Evolutionary conservation across 2,797 vertebrate species (phyloP).

Genomic region (Dallia pectoralis): DNA sequence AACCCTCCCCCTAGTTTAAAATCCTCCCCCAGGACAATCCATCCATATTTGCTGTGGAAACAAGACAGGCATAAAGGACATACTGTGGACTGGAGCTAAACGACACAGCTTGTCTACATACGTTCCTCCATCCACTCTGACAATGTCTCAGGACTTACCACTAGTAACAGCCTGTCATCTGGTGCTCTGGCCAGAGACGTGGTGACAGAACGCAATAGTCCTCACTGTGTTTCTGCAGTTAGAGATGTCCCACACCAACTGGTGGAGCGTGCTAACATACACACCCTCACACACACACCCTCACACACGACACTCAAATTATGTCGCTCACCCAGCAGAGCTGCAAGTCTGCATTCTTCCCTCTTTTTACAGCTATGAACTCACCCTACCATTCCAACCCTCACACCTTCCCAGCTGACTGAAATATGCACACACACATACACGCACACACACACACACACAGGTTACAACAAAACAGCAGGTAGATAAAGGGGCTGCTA

Average conservation of each 20-base stretch:
- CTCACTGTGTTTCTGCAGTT: slow-evolving; percentile 67
- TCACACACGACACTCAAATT: slow-evolving; percentile 7
- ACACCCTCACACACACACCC: slow-evolving; percentile 30
- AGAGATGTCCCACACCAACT: slow-evolving; percentile 44
- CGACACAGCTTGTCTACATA: neutral
- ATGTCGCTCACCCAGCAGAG: slow-evolving; percentile 47
- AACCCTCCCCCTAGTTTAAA: too few relatives aligned
- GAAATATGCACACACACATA: slow-evolving; percentile 3
- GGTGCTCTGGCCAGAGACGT: slow-evolving; percentile 7
- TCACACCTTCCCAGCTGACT: neutral
- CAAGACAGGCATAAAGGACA: too few relatives aligned
- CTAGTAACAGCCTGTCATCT: neutral
- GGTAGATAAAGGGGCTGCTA: neutral
- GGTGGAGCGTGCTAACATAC: slow-evolving; percentile 43
- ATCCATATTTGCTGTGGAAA: too few relatives aligned
- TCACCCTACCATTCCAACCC: slow-evolving; percentile 29
- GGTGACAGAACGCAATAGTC: slow-evolving; percentile 26
- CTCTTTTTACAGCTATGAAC: slow-evolving; percentile 50
- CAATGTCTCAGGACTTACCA: neutral
- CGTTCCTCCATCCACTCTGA: neutral
- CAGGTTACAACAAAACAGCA: neutral
- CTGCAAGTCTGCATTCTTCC: slow-evolving; percentile 67
- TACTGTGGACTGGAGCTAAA: too few relatives aligned
- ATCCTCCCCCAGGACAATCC: too few relatives aligned
- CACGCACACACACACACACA: neutral